Percentiles rank a stretch among this genome's conserved stretches.
phyloP scores from a whole-genome alignment of 2,888 invertebrate genomes.

The Drosophila helvetica region DNA sequence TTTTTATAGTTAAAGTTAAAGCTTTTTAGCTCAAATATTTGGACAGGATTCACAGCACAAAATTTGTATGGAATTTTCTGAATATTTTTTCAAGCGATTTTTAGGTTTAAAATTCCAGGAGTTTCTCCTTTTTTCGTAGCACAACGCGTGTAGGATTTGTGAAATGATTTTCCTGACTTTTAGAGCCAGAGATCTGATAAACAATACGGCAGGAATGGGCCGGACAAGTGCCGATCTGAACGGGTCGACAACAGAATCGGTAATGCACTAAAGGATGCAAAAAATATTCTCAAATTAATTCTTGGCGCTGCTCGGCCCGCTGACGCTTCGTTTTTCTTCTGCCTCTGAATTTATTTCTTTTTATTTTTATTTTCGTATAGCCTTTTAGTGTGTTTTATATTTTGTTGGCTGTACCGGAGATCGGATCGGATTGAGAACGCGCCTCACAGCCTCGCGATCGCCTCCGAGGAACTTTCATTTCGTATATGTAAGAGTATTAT shows the following conservation, averaged over 20 bases:
- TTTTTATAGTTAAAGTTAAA: neutral
- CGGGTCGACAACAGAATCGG: constrained; percentile 84
- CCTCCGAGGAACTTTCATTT: constrained; percentile 65
- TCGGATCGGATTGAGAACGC: constrained; percentile 34
- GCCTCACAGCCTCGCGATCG: constrained; percentile 12
- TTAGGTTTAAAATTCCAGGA: constrained; percentile 20
- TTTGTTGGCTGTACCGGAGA: constrained; percentile 37
- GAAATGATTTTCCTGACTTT: constrained; percentile 23
- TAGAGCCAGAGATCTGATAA: constrained; percentile 33
- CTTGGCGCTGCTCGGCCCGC: constrained; percentile 45
- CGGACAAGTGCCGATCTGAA: constrained; percentile 77
- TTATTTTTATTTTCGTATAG: constrained; percentile 2
- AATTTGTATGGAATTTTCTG: constrained; percentile 15
- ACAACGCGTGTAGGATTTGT: constrained; percentile 37
- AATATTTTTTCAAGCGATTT: constrained; percentile 9
- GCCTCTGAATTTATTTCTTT: constrained; percentile 21
- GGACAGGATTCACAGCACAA: constrained; percentile 37
- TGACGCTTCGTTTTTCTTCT: constrained; percentile 31
- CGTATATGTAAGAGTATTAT: constrained; percentile 31
- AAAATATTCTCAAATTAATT: constrained; percentile 83
- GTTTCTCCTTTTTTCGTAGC: constrained; percentile 6
- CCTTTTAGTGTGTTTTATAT: constrained; percentile 2
- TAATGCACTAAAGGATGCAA: constrained; percentile 85
- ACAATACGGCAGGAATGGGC: constrained; percentile 57
- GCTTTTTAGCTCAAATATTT: constrained; percentile 12